phyloP scores from a whole-genome alignment of 2,888 invertebrate species.

The Auanema sp. region DNA sequence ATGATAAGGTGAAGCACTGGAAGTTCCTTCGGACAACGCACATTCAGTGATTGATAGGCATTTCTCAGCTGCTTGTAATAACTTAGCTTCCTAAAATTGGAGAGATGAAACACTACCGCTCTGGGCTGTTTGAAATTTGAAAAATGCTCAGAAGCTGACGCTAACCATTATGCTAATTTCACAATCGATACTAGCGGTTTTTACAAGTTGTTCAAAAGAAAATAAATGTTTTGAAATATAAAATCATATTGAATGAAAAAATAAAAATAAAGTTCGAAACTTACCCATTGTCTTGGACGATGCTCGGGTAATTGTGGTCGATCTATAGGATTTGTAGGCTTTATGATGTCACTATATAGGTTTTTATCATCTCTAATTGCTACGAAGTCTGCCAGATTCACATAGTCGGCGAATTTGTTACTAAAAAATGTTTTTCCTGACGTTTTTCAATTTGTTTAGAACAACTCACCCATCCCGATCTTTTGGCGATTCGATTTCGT shows the following conservation, averaged over 20 bases:
- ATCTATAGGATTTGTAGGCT: conserved; percentile 16
- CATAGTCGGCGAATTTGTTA: conserved; percentile 44
- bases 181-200: no score
- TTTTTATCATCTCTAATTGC: conserved; percentile 51
- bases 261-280: conserved; percentile 1
- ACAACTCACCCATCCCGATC: conserved; percentile 12
- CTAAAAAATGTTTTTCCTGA: conserved; percentile 7
- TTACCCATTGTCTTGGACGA: conserved; percentile 42
- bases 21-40: conserved; percentile 14
- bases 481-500: conserved; percentile 32
- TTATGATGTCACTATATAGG: conserved; percentile 52
- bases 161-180: no score
- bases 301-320: conserved; percentile 47
- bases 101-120: no score
- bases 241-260: no score
- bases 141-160: no score
- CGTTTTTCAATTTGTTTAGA: neutral
- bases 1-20: conserved; percentile 32
- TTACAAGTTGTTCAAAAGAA: no score
- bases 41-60: conserved; percentile 43
- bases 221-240: no score
- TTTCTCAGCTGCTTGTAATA: conserved; percentile 53
- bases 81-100: conserved; percentile 40
- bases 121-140: conserved; percentile 6
- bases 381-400: conserved; percentile 55